Conservation (phyloP, 2,797 vertebrate genomes). For the Falco novaeseelandiae region DNA sequence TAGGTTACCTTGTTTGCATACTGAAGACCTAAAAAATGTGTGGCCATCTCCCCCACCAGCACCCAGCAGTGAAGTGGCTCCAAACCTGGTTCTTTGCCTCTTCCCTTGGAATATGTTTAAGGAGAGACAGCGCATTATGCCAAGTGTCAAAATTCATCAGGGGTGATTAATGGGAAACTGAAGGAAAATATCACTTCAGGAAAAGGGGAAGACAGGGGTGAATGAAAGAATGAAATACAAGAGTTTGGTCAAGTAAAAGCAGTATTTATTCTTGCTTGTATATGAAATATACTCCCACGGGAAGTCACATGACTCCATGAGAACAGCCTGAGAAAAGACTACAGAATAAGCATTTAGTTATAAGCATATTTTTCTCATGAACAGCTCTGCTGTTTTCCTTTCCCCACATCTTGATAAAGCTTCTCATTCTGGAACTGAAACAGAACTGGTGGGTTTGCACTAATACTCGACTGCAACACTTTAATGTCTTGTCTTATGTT, state of each 20-base stretch:
- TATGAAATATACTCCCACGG: background rate
- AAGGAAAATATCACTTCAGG: background rate
- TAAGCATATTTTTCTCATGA: background rate
- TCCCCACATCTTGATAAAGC: background rate
- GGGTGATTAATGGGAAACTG: background rate
- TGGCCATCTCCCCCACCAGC: background rate
- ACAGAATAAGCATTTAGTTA: background rate
- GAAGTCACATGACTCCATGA: background rate
- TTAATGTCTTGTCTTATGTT: background rate
- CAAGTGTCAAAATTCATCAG: background rate
- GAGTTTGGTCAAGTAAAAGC: background rate
- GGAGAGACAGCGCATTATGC: background rate
- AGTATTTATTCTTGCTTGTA: background rate
- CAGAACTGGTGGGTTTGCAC: background rate
- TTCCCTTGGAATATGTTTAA: background rate
- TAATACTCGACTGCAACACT: background rate
- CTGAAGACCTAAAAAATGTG: background rate
- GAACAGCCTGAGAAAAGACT: background rate
- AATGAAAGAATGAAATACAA: background rate
- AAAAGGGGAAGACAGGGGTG: background rate
- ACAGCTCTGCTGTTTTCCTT: background rate
- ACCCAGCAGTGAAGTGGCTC: background rate
- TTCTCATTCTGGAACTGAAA: background rate
- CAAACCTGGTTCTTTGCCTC: background rate
- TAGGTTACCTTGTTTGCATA: background rate